Conservation (phyloP, 2,888 invertebrate species). For the Napeogenes sylphis region DNA sequence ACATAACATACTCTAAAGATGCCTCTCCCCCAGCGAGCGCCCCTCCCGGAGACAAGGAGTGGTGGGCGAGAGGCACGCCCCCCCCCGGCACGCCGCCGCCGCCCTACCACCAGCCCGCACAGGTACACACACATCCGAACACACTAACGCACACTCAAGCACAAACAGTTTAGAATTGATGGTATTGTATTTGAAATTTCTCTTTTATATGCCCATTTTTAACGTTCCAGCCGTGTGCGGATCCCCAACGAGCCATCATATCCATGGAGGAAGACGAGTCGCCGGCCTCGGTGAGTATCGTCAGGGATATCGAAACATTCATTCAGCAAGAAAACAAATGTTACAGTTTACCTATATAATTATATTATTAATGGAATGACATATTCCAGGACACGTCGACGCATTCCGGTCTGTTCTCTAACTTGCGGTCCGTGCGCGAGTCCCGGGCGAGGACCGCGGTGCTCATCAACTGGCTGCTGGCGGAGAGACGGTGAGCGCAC, state of each 20-base stretch:
- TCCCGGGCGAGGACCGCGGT: constrained; percentile 95
- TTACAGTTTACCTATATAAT: too few relatives aligned
- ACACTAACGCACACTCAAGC: neutral
- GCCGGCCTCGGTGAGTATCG: constrained; percentile 60
- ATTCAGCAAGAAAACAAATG: too few relatives aligned
- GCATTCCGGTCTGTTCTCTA: constrained; percentile 92
- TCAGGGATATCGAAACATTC: too few relatives aligned
- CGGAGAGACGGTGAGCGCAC: constrained; percentile 55
- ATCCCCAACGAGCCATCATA: constrained; percentile 88
- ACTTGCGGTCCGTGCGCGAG: constrained; percentile 84
- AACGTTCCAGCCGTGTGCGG: constrained; percentile 58
- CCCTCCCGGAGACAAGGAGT: constrained; percentile 31
- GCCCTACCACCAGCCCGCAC: constrained; percentile 80
- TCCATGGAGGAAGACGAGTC: constrained; percentile 98
- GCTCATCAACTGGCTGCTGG: constrained; percentile 86
- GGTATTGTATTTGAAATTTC: too few relatives aligned
- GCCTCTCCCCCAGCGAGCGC: constrained; percentile 21
- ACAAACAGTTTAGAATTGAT: neutral
- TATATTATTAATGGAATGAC: neutral
- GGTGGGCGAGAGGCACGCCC: constrained; percentile 62
- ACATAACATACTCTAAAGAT: neutral
- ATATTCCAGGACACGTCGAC: constrained; percentile 83
- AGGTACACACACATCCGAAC: constrained; percentile 38
- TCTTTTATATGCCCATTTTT: too few relatives aligned
- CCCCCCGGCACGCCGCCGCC: constrained; percentile 94